phyloP scores from a whole-genome alignment of 2,113 vertebrate genomes.

The Cettia cetti region DNA sequence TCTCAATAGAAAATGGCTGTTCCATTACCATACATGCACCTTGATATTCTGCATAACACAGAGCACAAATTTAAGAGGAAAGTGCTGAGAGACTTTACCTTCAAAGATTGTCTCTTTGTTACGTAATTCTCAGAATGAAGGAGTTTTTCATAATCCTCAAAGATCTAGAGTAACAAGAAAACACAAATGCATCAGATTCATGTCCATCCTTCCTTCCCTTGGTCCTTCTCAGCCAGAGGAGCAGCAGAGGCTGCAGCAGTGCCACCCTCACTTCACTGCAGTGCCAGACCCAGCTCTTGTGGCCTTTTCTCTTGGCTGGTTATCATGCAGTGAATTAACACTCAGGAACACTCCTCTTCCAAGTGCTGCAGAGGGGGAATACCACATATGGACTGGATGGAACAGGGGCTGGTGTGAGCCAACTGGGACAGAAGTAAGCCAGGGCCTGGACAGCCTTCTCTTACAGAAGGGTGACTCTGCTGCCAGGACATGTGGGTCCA shows the following conservation, averaged over 20 bases:
- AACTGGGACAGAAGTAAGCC: constrained; percentile 1
- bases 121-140: constrained; percentile 98
- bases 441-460: not conserved
- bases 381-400: constrained; percentile 23
- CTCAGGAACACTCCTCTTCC: not conserved
- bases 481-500: not conserved
- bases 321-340: not conserved
- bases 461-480: not conserved
- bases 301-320: not conserved
- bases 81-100: constrained; percentile 76
- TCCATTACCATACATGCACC: not conserved
- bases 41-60: not conserved
- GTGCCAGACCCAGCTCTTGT: not conserved
- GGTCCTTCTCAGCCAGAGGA: not conserved
- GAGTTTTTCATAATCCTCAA: constrained; percentile 96
- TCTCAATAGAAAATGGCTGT: not conserved
- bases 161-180: constrained; percentile 80
- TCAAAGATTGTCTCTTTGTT: constrained; percentile 96
- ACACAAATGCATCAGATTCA: not conserved
- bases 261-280: not conserved
- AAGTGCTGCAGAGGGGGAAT: not conserved
- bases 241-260: not conserved
- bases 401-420: not conserved
- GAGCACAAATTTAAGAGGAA: not conserved
- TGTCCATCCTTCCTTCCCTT: not conserved